Evolutionary conservation across 2,113 vertebrate species (phyloP).

Genomic region (Heterotilapia buettikoferi): DNA sequence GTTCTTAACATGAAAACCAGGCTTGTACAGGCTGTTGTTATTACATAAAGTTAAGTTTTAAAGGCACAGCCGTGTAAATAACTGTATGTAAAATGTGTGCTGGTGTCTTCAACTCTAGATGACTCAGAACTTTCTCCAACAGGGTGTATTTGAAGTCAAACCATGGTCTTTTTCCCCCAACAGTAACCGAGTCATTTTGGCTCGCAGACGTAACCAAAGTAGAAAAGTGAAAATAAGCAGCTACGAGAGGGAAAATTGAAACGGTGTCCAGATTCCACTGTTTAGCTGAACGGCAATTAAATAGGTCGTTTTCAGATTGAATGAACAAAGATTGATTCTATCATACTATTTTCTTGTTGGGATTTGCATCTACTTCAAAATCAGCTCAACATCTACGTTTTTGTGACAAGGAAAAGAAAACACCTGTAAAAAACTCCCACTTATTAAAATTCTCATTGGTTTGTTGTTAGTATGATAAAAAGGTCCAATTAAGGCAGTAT

Average conservation of each 20-base stretch:
- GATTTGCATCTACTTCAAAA: not conserved
- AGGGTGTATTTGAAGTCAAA: not conserved
- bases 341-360: not conserved
- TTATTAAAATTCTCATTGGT: not conserved
- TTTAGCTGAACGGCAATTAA: not conserved
- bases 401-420: not conserved
- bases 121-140: not conserved
- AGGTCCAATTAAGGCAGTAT: not conserved
- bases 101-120: not conserved
- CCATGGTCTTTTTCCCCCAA: not conserved
- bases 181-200: not conserved
- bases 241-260: not conserved
- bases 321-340: not conserved
- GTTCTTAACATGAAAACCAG: not conserved
- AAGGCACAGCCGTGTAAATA: not conserved
- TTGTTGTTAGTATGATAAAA: not conserved
- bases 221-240: not conserved
- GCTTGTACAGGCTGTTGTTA: not conserved
- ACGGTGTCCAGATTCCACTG: not conserved
- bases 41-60: not conserved
- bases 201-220: not conserved
- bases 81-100: not conserved
- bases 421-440: not conserved
- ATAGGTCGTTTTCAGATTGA: not conserved
- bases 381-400: not conserved